phyloP scores from a whole-genome alignment of 2,113 vertebrate species.

The Platanista minor region DNA sequence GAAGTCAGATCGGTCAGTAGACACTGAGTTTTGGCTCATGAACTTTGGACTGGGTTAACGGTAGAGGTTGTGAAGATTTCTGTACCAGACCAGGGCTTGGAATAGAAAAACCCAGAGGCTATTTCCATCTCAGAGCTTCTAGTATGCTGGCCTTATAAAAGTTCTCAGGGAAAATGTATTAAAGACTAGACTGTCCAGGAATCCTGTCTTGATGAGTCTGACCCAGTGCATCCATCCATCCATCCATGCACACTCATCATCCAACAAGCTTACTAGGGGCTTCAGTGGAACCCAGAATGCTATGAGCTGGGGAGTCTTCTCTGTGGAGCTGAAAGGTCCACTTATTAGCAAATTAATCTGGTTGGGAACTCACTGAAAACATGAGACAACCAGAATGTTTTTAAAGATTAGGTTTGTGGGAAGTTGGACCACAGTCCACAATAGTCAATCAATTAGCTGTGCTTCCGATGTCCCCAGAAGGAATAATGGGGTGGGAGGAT shows the following conservation, averaged over 20 bases:
- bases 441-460: not conserved
- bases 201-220: not conserved
- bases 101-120: not conserved
- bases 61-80: not conserved
- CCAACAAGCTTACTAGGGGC: not conserved
- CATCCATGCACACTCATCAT: not conserved
- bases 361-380: not conserved
- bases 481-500: accelerated
- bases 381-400: not conserved
- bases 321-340: not conserved
- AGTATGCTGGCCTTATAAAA: not conserved
- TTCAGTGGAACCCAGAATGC: not conserved
- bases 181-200: not conserved
- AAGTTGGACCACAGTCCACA: not conserved
- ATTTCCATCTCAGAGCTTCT: not conserved
- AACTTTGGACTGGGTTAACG: not conserved
- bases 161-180: not conserved
- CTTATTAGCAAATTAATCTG: not conserved
- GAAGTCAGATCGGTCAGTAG: not conserved
- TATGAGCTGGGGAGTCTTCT: not conserved
- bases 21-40: not conserved
- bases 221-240: not conserved
- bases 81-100: not conserved
- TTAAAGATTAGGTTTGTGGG: not conserved
- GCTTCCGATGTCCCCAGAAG: not conserved